Conservation (phyloP, 2,888 invertebrate species). For the Rhyacophila evoluta region DNA sequence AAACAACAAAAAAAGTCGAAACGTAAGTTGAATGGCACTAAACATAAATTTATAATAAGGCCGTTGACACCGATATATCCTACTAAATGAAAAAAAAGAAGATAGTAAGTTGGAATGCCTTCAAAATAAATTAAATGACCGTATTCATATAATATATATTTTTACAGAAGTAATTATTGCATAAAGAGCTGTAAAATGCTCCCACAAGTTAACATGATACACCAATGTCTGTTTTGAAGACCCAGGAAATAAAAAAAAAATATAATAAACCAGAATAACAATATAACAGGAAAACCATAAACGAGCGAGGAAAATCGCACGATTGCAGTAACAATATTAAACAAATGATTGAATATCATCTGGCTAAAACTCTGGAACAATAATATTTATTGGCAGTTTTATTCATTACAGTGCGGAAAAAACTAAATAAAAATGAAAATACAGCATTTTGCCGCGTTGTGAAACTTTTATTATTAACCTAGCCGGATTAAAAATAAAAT, state of each 20-base stretch:
- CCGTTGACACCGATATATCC: constrained; percentile 48
- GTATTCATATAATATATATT: constrained; percentile 35
- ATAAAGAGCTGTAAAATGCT: constrained; percentile 27
- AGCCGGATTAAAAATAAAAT: background rate
- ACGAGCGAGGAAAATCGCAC: background rate
- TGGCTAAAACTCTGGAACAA: constrained; percentile 41
- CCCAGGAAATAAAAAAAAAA: constrained; percentile 30
- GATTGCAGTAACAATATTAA: constrained; percentile 34
- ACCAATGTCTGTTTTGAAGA: constrained; percentile 38
- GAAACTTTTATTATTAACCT: background rate
- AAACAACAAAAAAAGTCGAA: constrained; percentile 47
- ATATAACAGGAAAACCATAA: constrained; percentile 35
- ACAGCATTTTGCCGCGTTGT: background rate
- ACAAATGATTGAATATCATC: constrained; percentile 45
- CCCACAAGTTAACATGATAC: constrained; percentile 35
- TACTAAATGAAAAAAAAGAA: constrained; percentile 44
- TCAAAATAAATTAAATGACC: constrained; percentile 51
- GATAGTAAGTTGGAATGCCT: constrained; percentile 53
- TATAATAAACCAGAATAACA: background rate
- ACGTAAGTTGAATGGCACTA: constrained; percentile 55
- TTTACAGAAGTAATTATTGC: constrained; percentile 48
- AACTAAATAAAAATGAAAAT: constrained; percentile 15
- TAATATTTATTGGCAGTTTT: constrained; percentile 33
- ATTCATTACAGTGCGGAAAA: constrained; percentile 28
- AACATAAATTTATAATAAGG: constrained; percentile 54